Base-by-base conservation (phyloP, 1,140 invertebrate genomes). In the Drosophila teissieri region DNA sequence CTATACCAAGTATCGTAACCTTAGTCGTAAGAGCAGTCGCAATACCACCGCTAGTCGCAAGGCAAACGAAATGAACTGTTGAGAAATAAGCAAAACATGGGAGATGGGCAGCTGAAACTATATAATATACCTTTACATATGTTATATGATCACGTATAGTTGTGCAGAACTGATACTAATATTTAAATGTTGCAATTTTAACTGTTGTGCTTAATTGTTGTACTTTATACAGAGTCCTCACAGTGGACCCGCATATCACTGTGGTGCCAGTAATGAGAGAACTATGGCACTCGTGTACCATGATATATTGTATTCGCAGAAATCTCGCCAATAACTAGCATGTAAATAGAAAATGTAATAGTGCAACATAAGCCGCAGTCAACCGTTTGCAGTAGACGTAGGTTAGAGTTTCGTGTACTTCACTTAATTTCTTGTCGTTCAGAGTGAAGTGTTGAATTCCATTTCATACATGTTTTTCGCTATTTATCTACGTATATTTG, bases 41-140 rank as follows among this genome's bases (percentile, higher is more conserved):
- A 88, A 83, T 80, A 89, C 83, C 83, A 86, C 79, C 79, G 75
- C 84, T 86, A 86, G 83, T 86, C 84, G 84, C 67, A 77, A 67
- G 67, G 54, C 62, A 73, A 88, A 58, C 60, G 56, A 76, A 69
- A 76, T 69, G 75, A 81, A 83, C 75, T 88, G 80, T 80, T 83
- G 44, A 79, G 68, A 40, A 45, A 34, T 17, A 46, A 19, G 42
- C 17, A 24, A 55, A 37, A 22, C 12, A 45, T 54, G 22, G 24
- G 36, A 37, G 22, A 57, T 14, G 24, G 60, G 60, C 64, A 68
- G 64, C 61, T 68, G 49, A 34, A 70, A 42, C 65, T 48, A 49
- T 56, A 74, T 54, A 74, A 51, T 76, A 76, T 75, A 75, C 53
- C 61, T 68, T 72, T 72, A 72, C 68, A 70, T 72, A 72, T 70